A percentile compares a stretch with the other conserved stretches of the same genome.
Conservation (phyloP, 2,797 vertebrate genomes). For the Sebastes iracundus region DNA sequence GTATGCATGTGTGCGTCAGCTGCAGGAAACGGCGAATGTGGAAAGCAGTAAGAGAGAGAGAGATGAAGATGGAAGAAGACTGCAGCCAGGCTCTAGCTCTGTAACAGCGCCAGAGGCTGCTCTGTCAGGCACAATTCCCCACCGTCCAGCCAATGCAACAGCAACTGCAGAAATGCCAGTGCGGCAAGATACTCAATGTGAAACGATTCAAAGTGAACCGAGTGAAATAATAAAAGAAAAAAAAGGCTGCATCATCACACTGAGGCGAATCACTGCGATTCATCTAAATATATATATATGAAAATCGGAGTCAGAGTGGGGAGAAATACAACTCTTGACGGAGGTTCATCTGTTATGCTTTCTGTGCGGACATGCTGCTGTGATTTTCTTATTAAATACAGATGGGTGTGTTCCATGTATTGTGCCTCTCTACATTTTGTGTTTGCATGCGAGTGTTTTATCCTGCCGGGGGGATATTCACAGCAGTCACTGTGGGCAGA, state of each 20-base stretch:
- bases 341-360: slow-evolving; percentile 34
- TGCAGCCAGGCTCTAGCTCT: slow-evolving; percentile 58
- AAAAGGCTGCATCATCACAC: slow-evolving; percentile 31
- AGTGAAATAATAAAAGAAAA: not conserved
- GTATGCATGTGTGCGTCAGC: not conserved
- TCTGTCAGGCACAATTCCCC: slow-evolving; percentile 72
- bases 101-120: slow-evolving; percentile 60
- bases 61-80: slow-evolving; percentile 57
- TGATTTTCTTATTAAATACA: slow-evolving; percentile 46
- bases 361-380: slow-evolving; percentile 30
- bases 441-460: slow-evolving; percentile 26
- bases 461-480: slow-evolving; percentile 26
- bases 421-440: slow-evolving; percentile 20
- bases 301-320: not conserved
- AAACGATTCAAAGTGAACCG: slow-evolving; percentile 61
- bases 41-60: not conserved
- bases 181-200: slow-evolving; percentile 57
- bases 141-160: slow-evolving; percentile 55
- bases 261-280: slow-evolving; percentile 34
- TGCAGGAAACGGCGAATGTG: slow-evolving; percentile 14
- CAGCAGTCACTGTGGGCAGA: slow-evolving; percentile 58
- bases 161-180: slow-evolving; percentile 57
- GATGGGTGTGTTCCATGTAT: slow-evolving; percentile 33
- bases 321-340: not conserved
- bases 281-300: slow-evolving; percentile 7